Evolutionary conservation across 2,888 invertebrate genomes (phyloP), one percentile per base, ranked within the genome.

Genomic region (Xestia c-nigrum): DNA sequence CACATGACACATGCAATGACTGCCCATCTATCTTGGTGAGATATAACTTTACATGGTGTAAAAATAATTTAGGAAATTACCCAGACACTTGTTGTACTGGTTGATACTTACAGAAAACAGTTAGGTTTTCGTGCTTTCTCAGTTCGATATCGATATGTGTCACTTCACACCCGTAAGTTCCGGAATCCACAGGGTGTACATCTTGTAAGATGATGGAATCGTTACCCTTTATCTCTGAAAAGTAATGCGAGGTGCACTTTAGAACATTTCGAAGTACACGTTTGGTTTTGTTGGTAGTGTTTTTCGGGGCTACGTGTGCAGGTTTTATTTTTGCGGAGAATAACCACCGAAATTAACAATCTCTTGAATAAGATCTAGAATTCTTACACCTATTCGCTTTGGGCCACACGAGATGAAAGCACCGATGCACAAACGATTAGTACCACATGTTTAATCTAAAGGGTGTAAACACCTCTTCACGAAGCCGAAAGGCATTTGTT

Each of bases 131-230:
- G 52, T 91, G 90, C 66, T 86, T 83, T 7, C 94, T 91, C 43
- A 84, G 88, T 88, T 95, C 95, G 1, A 43, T 24, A 43, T 89
- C 88, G 57, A 88, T 83, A 69, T 90, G 90, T 9, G 90, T 92
- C 7, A 95, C 95, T 87, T 95, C 94, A 81, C 96, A 96, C 87
- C 94, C 93, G 85, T 94, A 96, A 16, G 80, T 87, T 3, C 96
- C 96, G 0, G 96, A 94, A 84, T 94, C 90, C 24, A 78, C 78
- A 0, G 95, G 91, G 46, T 91, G 89, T 67, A 94, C 88, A 74
- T 91, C 84, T 67, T 77, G 50, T 76, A 96, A 72, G 74, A 92
- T 82, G 47, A 96, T 92, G 9, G 92, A 91, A 77, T 96, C 95
- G 69, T 92, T 89, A 40, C 86, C 91, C 80, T 91, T 91, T 73